Percentiles rank a stretch among this genome's conserved stretches.
These are phyloP conservation scores for Synchiropus splendidus DNA, from an alignment of 2,113 vertebrate genomes.

Conservation along the genomic window DNA sequence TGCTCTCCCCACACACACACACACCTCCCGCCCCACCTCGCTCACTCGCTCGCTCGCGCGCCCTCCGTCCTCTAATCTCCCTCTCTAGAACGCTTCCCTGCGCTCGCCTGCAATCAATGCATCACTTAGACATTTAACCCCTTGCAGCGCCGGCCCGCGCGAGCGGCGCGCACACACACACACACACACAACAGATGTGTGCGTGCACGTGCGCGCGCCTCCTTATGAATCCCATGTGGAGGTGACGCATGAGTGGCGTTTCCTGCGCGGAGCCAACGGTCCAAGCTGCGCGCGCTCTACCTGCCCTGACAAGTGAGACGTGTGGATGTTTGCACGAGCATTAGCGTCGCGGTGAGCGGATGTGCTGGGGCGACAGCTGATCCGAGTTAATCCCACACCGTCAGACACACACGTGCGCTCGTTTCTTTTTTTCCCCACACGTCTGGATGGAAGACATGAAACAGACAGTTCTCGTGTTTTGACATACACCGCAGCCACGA, in stretches of 20 bases:
- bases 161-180: conserved; percentile 8
- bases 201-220: conserved; percentile 5
- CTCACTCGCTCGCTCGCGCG: conserved; percentile 10
- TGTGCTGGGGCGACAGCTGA: too few species aligned
- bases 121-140: conserved; percentile 68
- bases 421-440: too few species aligned
- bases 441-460: too few species aligned
- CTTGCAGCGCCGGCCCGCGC: conserved; percentile 32
- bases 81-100: conserved; percentile 64
- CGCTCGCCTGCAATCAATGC: conserved; percentile 66
- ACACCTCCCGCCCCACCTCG: conserved; percentile 35
- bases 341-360: too few species aligned
- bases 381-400: too few species aligned
- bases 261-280: not conserved
- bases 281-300: conserved; percentile 1
- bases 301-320: conserved; percentile 14
- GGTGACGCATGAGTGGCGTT: conserved; percentile 18
- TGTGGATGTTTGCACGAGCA: conserved; percentile 4
- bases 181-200: conserved; percentile 14
- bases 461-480: too few species aligned
- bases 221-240: not conserved
- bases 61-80: conserved; percentile 62
- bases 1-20: conserved; percentile 4
- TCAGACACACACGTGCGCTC: too few species aligned
- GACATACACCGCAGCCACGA: too few species aligned